A percentile compares a stretch with the other conserved stretches of the same genome.
phyloP scores from a whole-genome alignment of 2,797 vertebrate genomes.

The Acanthurus leucopareius region DNA sequence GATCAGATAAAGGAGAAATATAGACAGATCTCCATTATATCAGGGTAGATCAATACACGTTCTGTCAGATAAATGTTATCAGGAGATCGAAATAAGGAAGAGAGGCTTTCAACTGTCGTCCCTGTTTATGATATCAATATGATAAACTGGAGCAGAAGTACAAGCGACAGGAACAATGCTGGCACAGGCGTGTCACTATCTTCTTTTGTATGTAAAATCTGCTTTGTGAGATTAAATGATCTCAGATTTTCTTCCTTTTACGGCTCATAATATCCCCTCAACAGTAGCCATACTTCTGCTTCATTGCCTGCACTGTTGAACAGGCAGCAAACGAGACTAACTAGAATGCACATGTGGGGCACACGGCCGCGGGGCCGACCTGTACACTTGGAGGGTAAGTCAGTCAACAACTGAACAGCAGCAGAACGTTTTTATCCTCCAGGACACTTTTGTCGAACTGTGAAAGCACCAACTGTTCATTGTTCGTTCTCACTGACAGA shows the following conservation, averaged over 20 bases:
- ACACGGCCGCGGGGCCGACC: conserved; percentile 25
- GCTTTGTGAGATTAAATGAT: conserved; percentile 1
- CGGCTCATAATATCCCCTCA: neutral
- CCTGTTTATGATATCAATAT: conserved; percentile 28
- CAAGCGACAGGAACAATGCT: conserved; percentile 38
- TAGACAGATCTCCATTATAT: neutral
- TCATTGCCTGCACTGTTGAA: conserved; percentile 20
- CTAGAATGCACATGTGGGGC: conserved; percentile 16
- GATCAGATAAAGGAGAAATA: neutral
- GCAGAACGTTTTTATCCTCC: neutral
- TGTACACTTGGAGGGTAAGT: conserved; percentile 17
- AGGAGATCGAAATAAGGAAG: conserved; percentile 29
- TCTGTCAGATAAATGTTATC: conserved; percentile 15
- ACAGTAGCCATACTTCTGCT: conserved; percentile 24
- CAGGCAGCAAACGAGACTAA: conserved; percentile 39
- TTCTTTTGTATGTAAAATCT: conserved; percentile 22
- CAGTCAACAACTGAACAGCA: conserved; percentile 17
- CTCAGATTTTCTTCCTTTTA: conserved; percentile 24
- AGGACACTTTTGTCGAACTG: conserved; percentile 31
- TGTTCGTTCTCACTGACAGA: conserved; percentile 28
- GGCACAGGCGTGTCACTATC: neutral
- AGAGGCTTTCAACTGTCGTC: neutral
- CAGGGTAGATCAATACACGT: neutral
- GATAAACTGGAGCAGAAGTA: conserved; percentile 58
- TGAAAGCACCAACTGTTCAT: conserved; percentile 56